Evolutionary conservation across 1,140 invertebrate species (phyloP).

Genomic region (Frieseomelitta varia): DNA sequence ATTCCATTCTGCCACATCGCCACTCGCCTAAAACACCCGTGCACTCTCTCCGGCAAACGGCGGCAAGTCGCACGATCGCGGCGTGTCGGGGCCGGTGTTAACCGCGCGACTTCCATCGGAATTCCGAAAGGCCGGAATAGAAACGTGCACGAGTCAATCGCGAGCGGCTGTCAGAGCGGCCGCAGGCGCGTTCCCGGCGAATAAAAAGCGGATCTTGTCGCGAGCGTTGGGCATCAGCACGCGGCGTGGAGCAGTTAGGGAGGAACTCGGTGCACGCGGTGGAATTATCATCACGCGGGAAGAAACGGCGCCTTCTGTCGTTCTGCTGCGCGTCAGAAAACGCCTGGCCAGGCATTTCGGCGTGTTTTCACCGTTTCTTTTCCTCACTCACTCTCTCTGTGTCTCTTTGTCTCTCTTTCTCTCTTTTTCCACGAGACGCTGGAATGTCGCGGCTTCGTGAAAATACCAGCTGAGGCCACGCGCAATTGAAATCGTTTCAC

Average conservation of each 20-base stretch:
- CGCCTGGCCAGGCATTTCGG: conserved; percentile 20
- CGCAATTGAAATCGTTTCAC: conserved; percentile 18
- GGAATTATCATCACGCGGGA: conserved; percentile 53
- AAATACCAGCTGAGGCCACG: conserved; percentile 29
- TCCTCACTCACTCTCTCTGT: too few species aligned
- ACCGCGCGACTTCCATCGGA: neutral
- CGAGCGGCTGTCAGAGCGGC: conserved; percentile 56
- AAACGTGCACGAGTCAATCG: conserved; percentile 74
- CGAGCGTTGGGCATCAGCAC: conserved; percentile 19
- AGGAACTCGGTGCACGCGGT: conserved; percentile 40
- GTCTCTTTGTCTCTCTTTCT: too few species aligned
- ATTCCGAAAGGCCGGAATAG: conserved; percentile 61
- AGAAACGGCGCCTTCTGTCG: conserved; percentile 47
- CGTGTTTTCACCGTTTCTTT: conserved; percentile 26
- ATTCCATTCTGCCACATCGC: too few species aligned
- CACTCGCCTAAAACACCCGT: too few species aligned
- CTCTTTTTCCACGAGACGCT: conserved; percentile 5
- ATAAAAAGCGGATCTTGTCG: conserved; percentile 67
- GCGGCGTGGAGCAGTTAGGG: conserved; percentile 12
- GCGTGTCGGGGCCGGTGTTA: neutral
- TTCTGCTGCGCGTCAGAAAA: neutral
- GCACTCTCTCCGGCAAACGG: too few species aligned
- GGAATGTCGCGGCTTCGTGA: conserved; percentile 38
- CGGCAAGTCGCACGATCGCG: too few species aligned
- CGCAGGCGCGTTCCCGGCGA: conserved; percentile 54